Percentiles rank a stretch among this genome's conserved stretches.
Conservation (phyloP, 2,113 vertebrate genomes). For the Conger conger region DNA sequence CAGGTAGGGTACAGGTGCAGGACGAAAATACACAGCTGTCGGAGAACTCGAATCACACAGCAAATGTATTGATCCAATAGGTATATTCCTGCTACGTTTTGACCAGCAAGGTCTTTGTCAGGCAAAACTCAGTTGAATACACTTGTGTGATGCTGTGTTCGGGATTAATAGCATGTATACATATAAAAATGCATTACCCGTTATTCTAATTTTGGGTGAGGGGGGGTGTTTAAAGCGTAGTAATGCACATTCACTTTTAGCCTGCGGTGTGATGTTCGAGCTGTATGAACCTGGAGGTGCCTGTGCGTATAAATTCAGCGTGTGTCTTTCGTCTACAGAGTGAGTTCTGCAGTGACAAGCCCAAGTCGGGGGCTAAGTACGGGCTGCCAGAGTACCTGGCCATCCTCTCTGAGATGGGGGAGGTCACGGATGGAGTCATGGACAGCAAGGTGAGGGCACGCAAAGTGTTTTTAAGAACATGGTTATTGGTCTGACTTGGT, state of each 20-base stretch:
- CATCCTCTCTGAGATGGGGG: constrained; percentile 95
- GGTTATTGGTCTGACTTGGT: not conserved
- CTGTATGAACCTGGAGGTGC: not conserved
- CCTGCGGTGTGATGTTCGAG: too few species aligned
- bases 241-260: too few species aligned
- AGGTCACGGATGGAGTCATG: constrained; percentile 97
- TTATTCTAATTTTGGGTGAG: too few species aligned
- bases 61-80: too few species aligned
- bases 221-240: not conserved
- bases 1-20: too few species aligned
- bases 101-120: too few species aligned
- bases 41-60: too few species aligned
- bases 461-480: not conserved
- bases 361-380: constrained; percentile 92
- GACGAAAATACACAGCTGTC: too few species aligned
- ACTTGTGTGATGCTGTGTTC: not conserved
- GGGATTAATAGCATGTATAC: not conserved
- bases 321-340: constrained; percentile 69
- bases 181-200: not conserved
- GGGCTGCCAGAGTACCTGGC: constrained; percentile 88
- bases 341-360: constrained; percentile 97
- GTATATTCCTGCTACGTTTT: too few species aligned
- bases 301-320: not conserved
- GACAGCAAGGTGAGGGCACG: constrained; percentile 83
- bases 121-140: too few species aligned